Evolutionary conservation across 2,888 invertebrate genomes (phyloP).

Genomic region (Netelia fuscicornis): DNA sequence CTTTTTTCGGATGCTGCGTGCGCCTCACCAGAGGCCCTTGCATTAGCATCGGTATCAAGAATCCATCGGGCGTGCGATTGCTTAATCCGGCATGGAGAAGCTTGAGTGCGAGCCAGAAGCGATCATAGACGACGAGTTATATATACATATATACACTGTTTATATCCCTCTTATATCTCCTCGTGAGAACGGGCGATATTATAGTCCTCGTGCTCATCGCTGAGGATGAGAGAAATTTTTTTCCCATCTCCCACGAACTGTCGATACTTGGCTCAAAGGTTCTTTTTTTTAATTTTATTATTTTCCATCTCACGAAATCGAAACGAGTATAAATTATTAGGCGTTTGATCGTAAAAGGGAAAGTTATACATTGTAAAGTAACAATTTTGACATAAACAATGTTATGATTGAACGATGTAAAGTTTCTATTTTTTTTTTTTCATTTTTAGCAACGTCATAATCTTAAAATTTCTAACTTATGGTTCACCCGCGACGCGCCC

Average conservation of each 20-base stretch:
- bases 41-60: conserved; percentile 57
- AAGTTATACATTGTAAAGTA: no score
- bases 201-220: conserved; percentile 30
- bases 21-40: conserved; percentile 33
- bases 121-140: conserved; percentile 10
- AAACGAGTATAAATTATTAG: neutral
- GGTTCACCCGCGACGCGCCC: conserved; percentile 55
- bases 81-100: conserved; percentile 44
- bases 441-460: neutral
- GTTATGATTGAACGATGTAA: no score
- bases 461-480: neutral
- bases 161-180: neutral
- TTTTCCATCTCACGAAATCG: neutral
- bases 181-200: conserved; percentile 40
- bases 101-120: conserved; percentile 3
- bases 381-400: no score
- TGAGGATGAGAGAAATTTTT: conserved; percentile 44
- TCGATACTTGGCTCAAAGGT: conserved; percentile 18
- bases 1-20: conserved; percentile 36
- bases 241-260: conserved; percentile 33
- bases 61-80: conserved; percentile 57
- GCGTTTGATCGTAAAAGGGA: no score
- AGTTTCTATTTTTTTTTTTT: neutral
- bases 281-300: conserved; percentile 6
- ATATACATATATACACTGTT: neutral